Evolutionary conservation across 2,888 invertebrate genomes (phyloP), one percentile per base, ranked within the genome.

Genomic region (Molorchus minor): DNA sequence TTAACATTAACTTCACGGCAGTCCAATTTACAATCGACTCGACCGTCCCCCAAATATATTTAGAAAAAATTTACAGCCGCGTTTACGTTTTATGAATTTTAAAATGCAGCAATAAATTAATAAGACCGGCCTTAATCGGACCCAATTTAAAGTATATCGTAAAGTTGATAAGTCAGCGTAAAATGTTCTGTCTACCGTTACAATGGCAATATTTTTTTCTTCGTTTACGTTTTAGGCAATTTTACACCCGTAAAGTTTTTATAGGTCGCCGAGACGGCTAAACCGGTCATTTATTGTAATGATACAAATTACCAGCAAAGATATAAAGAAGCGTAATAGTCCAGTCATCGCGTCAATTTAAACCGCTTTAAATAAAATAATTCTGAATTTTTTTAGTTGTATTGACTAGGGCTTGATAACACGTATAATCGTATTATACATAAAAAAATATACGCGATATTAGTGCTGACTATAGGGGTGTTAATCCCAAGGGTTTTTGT

Each of bases 241-340:
- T 61, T 49, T 61, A 56, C 54, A 49, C 56, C 59, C 56, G 56
- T 54, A 41, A 46, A 54, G 56, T 54, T 61, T 61, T 54, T 57
- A 53, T 53, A 46, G 43, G 43, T 30, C 47, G 56, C 29, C 38
- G 16, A 19, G 41, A 45, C 41, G 12, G 4, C 41, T 35, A 40
- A 25, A 43, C 56, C 35, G 30, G 47, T 35, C 51, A 53, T 56
- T 52, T 54, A 40, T 45, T 61, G 41, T 41, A 21, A 25, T 43
- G 19, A 60, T 56, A 58, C 62, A 62, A 58, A 62, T 64, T 60
- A 62, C 20, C 43, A 40, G 46, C 59, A 58, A 61, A 58, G 61
- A 64, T 64, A 58, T 64, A 64, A 67, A 52, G 58, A 57, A 61
- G 54, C 61, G n/a, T n/a, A n/a, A n/a, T n/a, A n/a, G n/a, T n/a